Percentiles rank a stretch among this genome's conserved stretches.
phyloP scores from a whole-genome alignment of 1,140 invertebrate species.

The Apis cerana region DNA sequence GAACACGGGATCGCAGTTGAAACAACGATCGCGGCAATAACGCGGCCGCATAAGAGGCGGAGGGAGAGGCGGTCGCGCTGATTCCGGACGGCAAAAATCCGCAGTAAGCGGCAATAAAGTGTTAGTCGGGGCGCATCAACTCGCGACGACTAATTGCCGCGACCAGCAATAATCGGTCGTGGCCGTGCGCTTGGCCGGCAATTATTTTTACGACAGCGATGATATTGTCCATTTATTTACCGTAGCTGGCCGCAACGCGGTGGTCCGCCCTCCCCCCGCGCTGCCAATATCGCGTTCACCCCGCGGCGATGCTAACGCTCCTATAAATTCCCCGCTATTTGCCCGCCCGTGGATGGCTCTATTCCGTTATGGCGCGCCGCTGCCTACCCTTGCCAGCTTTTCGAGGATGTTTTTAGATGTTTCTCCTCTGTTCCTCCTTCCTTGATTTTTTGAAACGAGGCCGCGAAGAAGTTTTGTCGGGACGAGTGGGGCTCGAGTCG shows the following conservation, averaged over 20 bases:
- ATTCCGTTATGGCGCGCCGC: slow-evolving; percentile 23
- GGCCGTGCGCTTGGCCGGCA: slow-evolving; percentile 46
- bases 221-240: slow-evolving; percentile 69
- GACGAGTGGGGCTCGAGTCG: background rate
- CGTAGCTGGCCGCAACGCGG: slow-evolving; percentile 48
- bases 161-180: slow-evolving; percentile 62
- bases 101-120: slow-evolving; percentile 63
- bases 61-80: slow-evolving; percentile 23
- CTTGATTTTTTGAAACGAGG: background rate
- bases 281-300: slow-evolving; percentile 61
- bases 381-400: slow-evolving; percentile 11
- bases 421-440: background rate
- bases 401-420: background rate
- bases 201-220: slow-evolving; percentile 67
- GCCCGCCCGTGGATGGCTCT: slow-evolving; percentile 52
- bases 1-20: background rate
- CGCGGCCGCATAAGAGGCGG: slow-evolving; percentile 5
- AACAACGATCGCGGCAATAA: background rate
- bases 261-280: background rate
- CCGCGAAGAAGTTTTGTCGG: background rate
- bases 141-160: slow-evolving; percentile 63
- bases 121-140: slow-evolving; percentile 56
- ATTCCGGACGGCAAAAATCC: slow-evolving; percentile 57
- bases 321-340: slow-evolving; percentile 61
- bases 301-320: slow-evolving; percentile 54